These are phyloP conservation scores for Conus canariensis DNA, from an alignment of 2,888 invertebrate genomes.

Conservation along the genomic window DNA sequence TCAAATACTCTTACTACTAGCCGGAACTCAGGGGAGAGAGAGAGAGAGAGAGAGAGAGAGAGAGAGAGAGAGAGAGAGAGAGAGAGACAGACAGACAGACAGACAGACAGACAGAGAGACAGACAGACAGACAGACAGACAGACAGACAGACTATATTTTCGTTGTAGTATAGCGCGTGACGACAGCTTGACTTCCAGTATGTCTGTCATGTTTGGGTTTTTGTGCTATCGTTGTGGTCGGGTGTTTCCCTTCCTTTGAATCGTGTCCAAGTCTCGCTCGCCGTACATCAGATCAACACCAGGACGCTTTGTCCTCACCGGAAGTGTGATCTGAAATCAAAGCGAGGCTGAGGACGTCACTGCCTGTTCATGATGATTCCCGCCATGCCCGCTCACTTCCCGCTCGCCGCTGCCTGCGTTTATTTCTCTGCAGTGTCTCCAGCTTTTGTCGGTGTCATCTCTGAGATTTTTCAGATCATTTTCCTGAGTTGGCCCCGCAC, in stretches of 20 bases:
- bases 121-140: constrained; percentile 7
- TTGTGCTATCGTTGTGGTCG: constrained; percentile 31
- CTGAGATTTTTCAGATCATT: not conserved
- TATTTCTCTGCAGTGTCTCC: constrained; percentile 3
- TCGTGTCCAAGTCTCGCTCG: constrained; percentile 15
- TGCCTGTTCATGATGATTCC: constrained; percentile 31
- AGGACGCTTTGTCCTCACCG: not conserved
- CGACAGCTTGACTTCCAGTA: too few relatives aligned
- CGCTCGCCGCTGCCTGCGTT: not conserved
- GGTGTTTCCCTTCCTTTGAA: constrained; percentile 31
- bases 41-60: constrained; percentile 18
- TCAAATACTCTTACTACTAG: too few relatives aligned
- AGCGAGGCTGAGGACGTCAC: constrained; percentile 25
- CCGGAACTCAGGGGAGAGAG: not conserved
- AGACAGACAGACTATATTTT: not conserved
- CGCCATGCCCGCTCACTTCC: not conserved
- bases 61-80: constrained; percentile 17
- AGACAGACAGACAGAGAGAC: constrained; percentile 13
- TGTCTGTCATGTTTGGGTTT: constrained; percentile 34
- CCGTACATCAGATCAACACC: constrained; percentile 2
- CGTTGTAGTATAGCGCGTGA: too few relatives aligned
- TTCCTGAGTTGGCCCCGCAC: not conserved
- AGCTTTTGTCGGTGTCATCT: constrained; percentile 30
- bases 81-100: constrained; percentile 11
- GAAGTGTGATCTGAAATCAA: constrained; percentile 39